Percentiles rank a stretch among this genome's conserved stretches.
Conservation (phyloP, 2,888 invertebrate species). For the Bursaphelenchus okinawaensis region DNA sequence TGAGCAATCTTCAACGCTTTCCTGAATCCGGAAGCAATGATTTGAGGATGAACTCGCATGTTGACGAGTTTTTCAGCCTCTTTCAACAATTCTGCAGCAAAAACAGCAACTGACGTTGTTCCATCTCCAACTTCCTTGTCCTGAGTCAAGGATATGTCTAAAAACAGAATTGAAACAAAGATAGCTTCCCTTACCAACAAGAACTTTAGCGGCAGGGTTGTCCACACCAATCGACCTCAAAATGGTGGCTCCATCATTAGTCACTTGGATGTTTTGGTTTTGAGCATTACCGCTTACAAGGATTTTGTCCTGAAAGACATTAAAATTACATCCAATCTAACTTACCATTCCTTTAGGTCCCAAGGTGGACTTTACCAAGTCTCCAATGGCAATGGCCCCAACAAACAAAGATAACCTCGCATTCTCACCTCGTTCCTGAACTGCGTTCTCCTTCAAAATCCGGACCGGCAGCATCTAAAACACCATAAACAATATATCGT, state of each 20-base stretch:
- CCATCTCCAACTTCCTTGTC: conserved; percentile 99
- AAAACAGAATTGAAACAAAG: neutral
- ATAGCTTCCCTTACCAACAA: conserved; percentile 72
- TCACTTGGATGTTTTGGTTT: conserved; percentile 73
- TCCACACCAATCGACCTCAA: conserved; percentile 90
- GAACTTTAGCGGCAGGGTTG: conserved; percentile 95
- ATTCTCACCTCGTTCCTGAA: conserved; percentile 93
- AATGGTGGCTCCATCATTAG: conserved; percentile 98
- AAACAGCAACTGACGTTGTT: conserved; percentile 95
- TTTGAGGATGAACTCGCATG: conserved; percentile 94
- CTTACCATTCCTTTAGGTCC: conserved; percentile 93
- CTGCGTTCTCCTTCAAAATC: conserved; percentile 85
- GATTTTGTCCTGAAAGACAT: conserved; percentile 62
- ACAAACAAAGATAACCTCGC: conserved; percentile 95
- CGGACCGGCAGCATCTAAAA: conserved; percentile 28
- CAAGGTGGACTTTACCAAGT: conserved; percentile 91
- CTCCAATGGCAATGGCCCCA: conserved; percentile 96
- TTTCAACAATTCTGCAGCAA: conserved; percentile 81
- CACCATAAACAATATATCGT: no score
- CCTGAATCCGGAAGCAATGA: conserved; percentile 91
- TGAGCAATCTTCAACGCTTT: conserved; percentile 78
- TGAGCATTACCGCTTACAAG: conserved; percentile 59
- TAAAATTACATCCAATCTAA: conserved; percentile 5
- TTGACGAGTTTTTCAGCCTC: conserved; percentile 90
- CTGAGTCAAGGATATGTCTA: conserved; percentile 92